A percentile compares a stretch with the other conserved stretches of the same genome.
phyloP scores from a whole-genome alignment of 2,113 vertebrate species.

The Cyprinus carpio region DNA sequence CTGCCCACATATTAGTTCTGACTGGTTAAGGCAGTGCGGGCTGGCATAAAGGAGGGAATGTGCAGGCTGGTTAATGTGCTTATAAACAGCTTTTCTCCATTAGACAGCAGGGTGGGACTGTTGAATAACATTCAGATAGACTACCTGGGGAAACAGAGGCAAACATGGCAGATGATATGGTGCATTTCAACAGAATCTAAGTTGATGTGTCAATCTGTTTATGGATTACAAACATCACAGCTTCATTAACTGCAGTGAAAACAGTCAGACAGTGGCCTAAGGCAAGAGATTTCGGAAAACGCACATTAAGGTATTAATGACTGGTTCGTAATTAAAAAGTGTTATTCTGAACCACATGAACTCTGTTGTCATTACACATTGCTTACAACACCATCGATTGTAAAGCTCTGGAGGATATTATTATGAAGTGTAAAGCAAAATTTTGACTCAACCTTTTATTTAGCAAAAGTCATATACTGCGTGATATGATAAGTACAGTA shows the following conservation, averaged over 20 bases:
- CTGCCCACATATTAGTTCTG: constrained; percentile 44
- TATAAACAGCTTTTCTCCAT: constrained; percentile 48
- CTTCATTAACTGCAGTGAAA: constrained; percentile 19
- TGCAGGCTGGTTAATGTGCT: constrained; percentile 46
- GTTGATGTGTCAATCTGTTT: constrained; percentile 29
- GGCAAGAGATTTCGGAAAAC: not conserved
- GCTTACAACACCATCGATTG: not conserved
- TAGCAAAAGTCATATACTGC: not conserved
- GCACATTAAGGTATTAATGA: constrained; percentile 5
- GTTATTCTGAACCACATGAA: not conserved
- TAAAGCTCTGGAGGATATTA: not conserved
- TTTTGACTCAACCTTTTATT: not conserved
- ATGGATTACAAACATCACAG: constrained; percentile 27
- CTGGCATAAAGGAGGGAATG: constrained; percentile 41
- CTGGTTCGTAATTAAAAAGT: not conserved
- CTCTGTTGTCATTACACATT: not conserved
- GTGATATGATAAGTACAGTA: no score
- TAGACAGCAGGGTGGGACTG: constrained; percentile 45
- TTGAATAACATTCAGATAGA: constrained; percentile 38
- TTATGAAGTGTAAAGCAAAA: not conserved
- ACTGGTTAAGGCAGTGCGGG: constrained; percentile 30
- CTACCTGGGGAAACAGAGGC: constrained; percentile 43
- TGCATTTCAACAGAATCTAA: constrained; percentile 6
- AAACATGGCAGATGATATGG: constrained; percentile 12
- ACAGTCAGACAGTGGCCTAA: not conserved